A percentile compares a stretch with the other conserved stretches of the same genome.
These are phyloP conservation scores for Glaucidium brasilianum DNA, from an alignment of 2,113 vertebrate genomes.

Conservation along the genomic window DNA sequence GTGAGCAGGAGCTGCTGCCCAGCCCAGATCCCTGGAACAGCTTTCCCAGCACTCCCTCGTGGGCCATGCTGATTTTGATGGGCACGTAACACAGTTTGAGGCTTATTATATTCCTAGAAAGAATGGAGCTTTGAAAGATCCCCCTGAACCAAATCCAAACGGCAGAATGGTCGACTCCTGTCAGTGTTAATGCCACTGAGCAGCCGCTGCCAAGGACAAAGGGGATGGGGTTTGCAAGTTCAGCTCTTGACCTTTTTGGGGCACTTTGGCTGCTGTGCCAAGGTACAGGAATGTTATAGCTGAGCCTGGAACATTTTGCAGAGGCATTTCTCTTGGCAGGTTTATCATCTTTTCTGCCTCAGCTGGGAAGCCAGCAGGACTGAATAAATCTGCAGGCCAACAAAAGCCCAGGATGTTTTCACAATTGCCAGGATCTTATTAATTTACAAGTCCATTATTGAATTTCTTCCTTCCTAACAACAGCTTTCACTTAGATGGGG, in stretches of 20 bases:
- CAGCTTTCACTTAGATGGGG: not conserved
- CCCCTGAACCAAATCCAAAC: not conserved
- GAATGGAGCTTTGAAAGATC: not conserved
- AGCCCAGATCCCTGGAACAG: not conserved
- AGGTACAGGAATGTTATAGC: not conserved
- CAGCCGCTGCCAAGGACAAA: not conserved
- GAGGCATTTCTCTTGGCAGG: not conserved
- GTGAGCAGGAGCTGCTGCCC: not conserved
- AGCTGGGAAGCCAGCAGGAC: slow-evolving; percentile 21
- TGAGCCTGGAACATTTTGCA: slow-evolving; percentile 15
- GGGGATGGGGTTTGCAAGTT: not conserved
- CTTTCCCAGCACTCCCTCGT: not conserved
- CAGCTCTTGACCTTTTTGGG: not conserved
- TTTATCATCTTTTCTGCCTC: slow-evolving; percentile 45
- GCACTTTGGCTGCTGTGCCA: not conserved
- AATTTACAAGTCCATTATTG: slow-evolving; percentile 13
- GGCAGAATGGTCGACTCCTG: not conserved
- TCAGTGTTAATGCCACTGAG: not conserved
- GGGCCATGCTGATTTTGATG: not conserved
- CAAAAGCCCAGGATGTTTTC: slow-evolving; percentile 6
- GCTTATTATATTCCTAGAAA: not conserved
- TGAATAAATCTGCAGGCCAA: slow-evolving; percentile 45
- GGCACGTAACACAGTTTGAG: not conserved
- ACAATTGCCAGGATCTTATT: slow-evolving; percentile 19
- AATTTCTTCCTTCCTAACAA: not conserved